Base-by-base conservation (phyloP, 2,113 vertebrate species). In the Psilopogon haemacephalus region DNA sequence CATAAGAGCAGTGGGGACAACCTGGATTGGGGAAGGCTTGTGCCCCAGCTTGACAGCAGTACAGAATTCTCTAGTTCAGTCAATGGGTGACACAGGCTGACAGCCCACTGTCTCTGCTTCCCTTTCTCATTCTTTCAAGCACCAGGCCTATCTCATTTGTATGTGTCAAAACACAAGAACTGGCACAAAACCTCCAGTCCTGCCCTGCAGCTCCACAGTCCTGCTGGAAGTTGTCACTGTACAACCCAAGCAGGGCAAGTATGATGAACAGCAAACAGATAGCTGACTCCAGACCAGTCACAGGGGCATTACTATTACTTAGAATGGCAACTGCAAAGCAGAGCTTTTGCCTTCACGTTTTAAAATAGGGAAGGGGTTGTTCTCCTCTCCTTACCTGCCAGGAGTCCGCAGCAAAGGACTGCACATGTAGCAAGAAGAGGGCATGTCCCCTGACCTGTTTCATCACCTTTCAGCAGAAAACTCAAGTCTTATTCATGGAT, bases 201-300 rank as follows among this genome's bases (percentile, higher is more conserved):
- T 70, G 26, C 27, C 27, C 67, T 59, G 75, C 10, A 1, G 11
- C 69, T 81, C 50, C 50, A 16, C 59, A n/a, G 30, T 6, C 55
- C 23, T 55, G 28, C 50, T 60, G 69, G 44, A 70, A 78, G 33
- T 15, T 2, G 0, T 35, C 40, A 13, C 37, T 11, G 42, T 63
- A 58, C 60, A 67, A 6, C n/a, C 28, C 65, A 44, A 2, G 0
- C 26, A 68, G 37, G 54, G 26, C 1, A 1, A 59, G 33, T 13
- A 37, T 0, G 0, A 42, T 52, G 71, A 85, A 52, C 6, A 56
- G 42, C 40, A 60, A 7, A 83, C 64, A 38, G 40, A 40, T 16
- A 8, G 38, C 23, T n/a, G 37, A 54, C 33, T 65, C 38, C 50
- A 86, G 44, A 48, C 7, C 32, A 26, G 33, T 24, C 37, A 50